A percentile compares a stretch with the other conserved stretches of the same genome.
These are phyloP conservation scores for Nematostella vectensis DNA, from an alignment of 92 coral and sea anemone genomes.

Conservation along the genomic window DNA sequence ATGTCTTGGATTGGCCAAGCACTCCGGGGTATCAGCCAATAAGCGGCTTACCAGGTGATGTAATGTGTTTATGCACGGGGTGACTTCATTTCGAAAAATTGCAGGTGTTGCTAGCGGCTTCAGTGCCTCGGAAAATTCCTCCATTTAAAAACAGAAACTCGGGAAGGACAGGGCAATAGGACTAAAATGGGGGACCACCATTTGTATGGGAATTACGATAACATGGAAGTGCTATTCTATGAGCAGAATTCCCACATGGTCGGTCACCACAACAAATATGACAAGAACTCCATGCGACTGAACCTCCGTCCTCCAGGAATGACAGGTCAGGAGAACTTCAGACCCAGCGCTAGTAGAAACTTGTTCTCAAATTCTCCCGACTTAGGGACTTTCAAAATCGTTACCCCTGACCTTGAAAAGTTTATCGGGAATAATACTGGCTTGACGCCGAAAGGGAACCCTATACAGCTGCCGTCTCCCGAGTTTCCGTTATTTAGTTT, in stretches of 20 bases:
- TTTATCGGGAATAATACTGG: constrained; percentile 85
- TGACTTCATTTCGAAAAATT: constrained; percentile 81
- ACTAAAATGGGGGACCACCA: constrained; percentile 79
- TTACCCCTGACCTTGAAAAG: constrained; percentile 86
- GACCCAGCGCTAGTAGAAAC: constrained; percentile 32
- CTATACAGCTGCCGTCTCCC: constrained; percentile 60
- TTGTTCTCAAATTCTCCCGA: constrained; percentile 68
- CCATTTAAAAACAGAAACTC: no score
- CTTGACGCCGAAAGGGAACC: constrained; percentile 62
- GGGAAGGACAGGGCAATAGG: no score
- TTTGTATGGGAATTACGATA: constrained; percentile 42
- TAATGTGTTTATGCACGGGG: constrained; percentile 58
- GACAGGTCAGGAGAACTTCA: constrained; percentile 51
- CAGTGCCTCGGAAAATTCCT: constrained; percentile 37
- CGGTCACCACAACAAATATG: constrained; percentile 40
- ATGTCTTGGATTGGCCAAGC: constrained; percentile 44
- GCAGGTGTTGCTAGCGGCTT: constrained; percentile 87
- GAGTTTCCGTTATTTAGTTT: constrained; percentile 82
- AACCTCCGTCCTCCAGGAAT: constrained; percentile 53
- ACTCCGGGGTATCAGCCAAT: constrained; percentile 61
- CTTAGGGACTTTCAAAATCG: constrained; percentile 68
- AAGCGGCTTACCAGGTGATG: constrained; percentile 72
- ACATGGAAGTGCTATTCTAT: constrained; percentile 73
- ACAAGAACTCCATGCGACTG: constrained; percentile 58
- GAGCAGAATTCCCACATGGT: constrained; percentile 46